These are phyloP conservation scores for Drosophila fuyamai DNA, from an alignment of 1,140 invertebrate genomes.

Conservation along the genomic window DNA sequence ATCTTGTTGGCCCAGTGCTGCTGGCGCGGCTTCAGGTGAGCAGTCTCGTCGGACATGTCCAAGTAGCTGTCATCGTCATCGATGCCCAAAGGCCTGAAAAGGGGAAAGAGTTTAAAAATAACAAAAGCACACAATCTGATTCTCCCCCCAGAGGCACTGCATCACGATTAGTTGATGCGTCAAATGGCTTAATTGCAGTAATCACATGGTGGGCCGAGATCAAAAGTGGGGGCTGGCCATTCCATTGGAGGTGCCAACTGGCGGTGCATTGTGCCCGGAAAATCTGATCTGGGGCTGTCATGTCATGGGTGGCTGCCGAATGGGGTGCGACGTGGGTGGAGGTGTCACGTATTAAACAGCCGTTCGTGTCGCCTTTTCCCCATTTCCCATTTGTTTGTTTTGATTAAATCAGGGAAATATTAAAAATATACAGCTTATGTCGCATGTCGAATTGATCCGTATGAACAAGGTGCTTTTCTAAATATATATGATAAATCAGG, in stretches of 20 bases:
- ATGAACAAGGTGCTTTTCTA: background rate
- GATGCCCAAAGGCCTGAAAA: slow-evolving; percentile 88
- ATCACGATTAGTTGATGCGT: slow-evolving; percentile 51
- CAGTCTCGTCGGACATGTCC: slow-evolving; percentile 87
- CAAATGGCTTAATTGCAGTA: slow-evolving; percentile 75
- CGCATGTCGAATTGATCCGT: background rate
- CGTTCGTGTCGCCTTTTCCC: slow-evolving; percentile 16
- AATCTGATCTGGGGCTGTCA: slow-evolving; percentile 26
- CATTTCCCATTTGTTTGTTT: slow-evolving; percentile 14
- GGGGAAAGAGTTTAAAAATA: slow-evolving; percentile 31
- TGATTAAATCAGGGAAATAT: slow-evolving; percentile 32
- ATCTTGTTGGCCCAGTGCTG: slow-evolving; percentile 95
- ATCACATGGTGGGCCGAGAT: slow-evolving; percentile 53
- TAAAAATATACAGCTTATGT: slow-evolving; percentile 5
- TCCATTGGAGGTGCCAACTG: slow-evolving; percentile 57
- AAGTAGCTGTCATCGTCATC: slow-evolving; percentile 89
- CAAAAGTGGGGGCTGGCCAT: slow-evolving; percentile 49
- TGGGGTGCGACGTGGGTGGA: slow-evolving; percentile 31
- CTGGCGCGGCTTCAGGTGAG: slow-evolving; percentile 89
- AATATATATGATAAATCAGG: background rate
- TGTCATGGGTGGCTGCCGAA: slow-evolving; percentile 23
- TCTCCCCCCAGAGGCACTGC: too few relatives aligned
- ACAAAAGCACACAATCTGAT: background rate
- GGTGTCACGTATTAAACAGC: slow-evolving; percentile 33
- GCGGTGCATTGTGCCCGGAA: slow-evolving; percentile 54